Percentiles rank a stretch among this genome's conserved stretches.
Conservation (phyloP, 2,113 vertebrate genomes). For the Vombatus ursinus region DNA sequence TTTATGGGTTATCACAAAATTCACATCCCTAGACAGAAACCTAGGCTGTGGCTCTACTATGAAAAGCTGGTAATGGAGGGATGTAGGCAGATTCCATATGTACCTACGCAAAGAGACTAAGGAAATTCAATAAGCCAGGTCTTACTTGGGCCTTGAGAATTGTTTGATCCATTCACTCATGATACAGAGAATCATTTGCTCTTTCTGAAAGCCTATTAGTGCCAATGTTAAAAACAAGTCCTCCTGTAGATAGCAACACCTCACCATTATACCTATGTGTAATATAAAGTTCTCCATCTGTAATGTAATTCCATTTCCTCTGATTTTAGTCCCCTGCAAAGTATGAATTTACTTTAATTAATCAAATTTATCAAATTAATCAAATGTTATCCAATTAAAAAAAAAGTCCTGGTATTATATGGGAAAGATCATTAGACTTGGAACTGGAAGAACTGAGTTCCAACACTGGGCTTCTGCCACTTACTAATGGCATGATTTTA, state of each 20-base stretch:
- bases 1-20: neutral
- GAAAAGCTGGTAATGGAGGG: no score
- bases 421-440: neutral
- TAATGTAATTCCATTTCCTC: neutral
- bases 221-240: neutral
- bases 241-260: neutral
- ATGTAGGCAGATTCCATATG: no score
- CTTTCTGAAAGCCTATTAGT: neutral
- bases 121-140: neutral
- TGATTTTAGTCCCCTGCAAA: neutral
- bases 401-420: neutral
- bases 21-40: no score
- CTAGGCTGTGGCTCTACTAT: no score
- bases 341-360: neutral
- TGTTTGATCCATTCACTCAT: neutral
- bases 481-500: neutral
- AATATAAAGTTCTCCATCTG: neutral
- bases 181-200: neutral
- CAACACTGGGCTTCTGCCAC: neutral
- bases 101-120: neutral
- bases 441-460: neutral
- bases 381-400: neutral
- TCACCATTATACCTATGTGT: neutral
- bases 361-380: neutral
- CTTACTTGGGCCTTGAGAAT: neutral